Evolutionary conservation across 2,797 vertebrate species (phyloP).

Genomic region (Peromyscus melanophrys): DNA sequence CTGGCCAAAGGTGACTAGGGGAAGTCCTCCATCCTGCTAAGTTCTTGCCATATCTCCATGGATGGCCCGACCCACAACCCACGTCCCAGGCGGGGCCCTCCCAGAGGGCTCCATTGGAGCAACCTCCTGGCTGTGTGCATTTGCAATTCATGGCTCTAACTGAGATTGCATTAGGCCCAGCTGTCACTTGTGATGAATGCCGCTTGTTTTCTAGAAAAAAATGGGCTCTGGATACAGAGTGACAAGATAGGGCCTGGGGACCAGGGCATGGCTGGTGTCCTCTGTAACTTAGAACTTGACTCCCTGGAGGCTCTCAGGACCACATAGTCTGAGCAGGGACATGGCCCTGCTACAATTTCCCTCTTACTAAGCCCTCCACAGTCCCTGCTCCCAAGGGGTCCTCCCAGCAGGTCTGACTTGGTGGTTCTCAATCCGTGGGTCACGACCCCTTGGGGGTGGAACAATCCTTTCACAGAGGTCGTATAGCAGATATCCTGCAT

Average conservation of each 20-base stretch:
- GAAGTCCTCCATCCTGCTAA: neutral
- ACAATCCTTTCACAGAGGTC: neutral
- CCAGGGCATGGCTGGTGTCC: slow-evolving; percentile 90
- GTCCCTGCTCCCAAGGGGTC: neutral
- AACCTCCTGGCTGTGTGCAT: slow-evolving; percentile 92
- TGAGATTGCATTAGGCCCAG: slow-evolving; percentile 98
- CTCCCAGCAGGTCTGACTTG: too few relatives aligned
- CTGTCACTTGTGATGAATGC: slow-evolving; percentile 99
- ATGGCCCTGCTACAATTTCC: slow-evolving; percentile 39
- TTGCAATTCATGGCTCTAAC: slow-evolving; percentile 99
- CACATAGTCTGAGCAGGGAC: accelerated
- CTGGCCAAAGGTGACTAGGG: neutral
- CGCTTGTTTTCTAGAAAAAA: slow-evolving; percentile 97
- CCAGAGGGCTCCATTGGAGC: slow-evolving; percentile 96
- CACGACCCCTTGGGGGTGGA: neutral
- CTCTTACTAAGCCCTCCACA: neutral
- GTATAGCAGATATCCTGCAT: neutral
- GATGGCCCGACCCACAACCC: neutral
- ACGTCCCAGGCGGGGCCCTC: slow-evolving; percentile 88
- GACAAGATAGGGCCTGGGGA: slow-evolving; percentile 94
- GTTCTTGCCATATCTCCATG: neutral
- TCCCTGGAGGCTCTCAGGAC: slow-evolving; percentile 33
- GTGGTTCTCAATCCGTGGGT: neutral
- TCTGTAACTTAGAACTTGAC: neutral
- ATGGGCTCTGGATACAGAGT: slow-evolving; percentile 95